Base-by-base conservation (phyloP, 2,113 vertebrate genomes). In the Macquaria ambigua region DNA sequence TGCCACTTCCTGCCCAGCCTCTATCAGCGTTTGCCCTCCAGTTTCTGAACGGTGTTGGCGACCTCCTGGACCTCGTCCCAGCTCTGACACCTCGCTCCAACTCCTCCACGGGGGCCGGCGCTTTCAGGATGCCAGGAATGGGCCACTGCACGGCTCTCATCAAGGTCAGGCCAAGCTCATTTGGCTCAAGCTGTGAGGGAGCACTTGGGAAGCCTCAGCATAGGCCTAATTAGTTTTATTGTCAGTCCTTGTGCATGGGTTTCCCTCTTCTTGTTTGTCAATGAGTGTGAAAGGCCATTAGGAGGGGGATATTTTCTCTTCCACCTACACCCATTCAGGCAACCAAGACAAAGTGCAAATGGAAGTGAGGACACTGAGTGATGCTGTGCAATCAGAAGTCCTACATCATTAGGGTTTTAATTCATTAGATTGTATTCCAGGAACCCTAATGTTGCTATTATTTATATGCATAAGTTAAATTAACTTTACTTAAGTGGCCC, bases 141-240 rank as follows among this genome's bases (percentile, higher is more conserved):
- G 97, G 97, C 82, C 97, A 97, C 89, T 98, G 97, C 88, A 98
- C 97, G 58, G 97, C 97, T 56, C 96, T 98, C 23, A 97, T 98
- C 90, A 98, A 98, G 97, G 97, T 98, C 61, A 96, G 95, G 58
- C 79, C 55, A n/a, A 83, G 56, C 77, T 80, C 53, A 68, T 90
- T 88, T 88, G 91, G 83, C 77, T 78, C 43, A 43, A n/a, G 72
- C 58, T 85, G 80, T 74, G 72, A 91, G 14, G 43, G 46, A 72
- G 74, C 76, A 16, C 50, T 89, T 76, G 56, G 37, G 63, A 78
- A 56, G 84, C 67, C 69, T 74, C 28, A 75, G 15, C 18, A 12
- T 15, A 31, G 71, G 34, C 23, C 68, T 83, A 87, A 87, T 86
- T 76, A 46, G 77, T 83, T 73, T 74, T 52, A 81, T 87, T 84